phyloP scores from a whole-genome alignment of 2,113 vertebrate species.

The Miniopterus natalensis region DNA sequence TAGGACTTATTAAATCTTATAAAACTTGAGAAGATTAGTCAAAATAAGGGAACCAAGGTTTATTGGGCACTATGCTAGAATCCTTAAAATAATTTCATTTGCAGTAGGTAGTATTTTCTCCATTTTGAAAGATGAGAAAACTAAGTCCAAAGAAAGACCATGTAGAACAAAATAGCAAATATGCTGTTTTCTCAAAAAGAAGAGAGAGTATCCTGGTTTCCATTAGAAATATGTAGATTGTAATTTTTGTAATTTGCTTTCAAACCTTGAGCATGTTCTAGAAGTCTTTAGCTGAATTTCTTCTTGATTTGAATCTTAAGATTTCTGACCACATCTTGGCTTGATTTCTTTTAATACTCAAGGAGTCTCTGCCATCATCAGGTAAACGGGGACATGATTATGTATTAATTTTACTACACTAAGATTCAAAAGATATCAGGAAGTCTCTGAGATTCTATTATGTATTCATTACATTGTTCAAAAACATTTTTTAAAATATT shows the following conservation, averaged over 20 bases:
- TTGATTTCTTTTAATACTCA: not conserved
- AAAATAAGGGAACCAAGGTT: not conserved
- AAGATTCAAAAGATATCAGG: conserved; percentile 8
- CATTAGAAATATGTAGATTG: not conserved
- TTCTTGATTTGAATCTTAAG: not conserved
- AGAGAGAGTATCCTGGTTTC: not conserved
- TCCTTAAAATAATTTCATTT: not conserved
- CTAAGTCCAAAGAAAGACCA: not conserved
- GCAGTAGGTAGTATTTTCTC: not conserved
- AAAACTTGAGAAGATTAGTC: not conserved
- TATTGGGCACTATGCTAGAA: not conserved
- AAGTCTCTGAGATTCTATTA: not conserved
- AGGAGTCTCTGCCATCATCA: not conserved
- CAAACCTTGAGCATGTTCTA: not conserved
- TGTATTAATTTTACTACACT: not conserved
- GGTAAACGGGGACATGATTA: not conserved
- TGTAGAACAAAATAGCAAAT: not conserved
- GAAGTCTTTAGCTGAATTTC: not conserved
- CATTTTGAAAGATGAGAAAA: not conserved
- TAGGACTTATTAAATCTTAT: not conserved
- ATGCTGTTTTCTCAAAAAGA: not conserved
- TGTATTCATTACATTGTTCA: not conserved
- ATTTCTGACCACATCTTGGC: not conserved
- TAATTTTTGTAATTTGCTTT: not conserved
- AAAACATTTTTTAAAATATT: not conserved